Evolutionary conservation across 2,113 vertebrate genomes (phyloP).

Genomic region (Pseudorhombus dupliciocellatus): DNA sequence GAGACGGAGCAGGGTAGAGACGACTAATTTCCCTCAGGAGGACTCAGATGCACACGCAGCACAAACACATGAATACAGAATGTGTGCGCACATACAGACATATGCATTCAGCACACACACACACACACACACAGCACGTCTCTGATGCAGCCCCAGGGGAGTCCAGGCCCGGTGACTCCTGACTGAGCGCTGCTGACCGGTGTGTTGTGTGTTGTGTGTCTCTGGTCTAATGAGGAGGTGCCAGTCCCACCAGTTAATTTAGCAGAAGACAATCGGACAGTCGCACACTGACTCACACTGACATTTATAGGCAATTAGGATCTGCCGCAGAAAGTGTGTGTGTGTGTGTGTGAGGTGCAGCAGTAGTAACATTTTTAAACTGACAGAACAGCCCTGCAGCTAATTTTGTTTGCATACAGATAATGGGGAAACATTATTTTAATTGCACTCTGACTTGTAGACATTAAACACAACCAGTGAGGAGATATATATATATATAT

Average conservation of each 20-base stretch:
- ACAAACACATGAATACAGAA: constrained; percentile 48
- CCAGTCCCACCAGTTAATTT: constrained; percentile 72
- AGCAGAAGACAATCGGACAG: constrained; percentile 68
- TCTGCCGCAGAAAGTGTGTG: constrained; percentile 48
- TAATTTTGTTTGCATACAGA: constrained; percentile 60
- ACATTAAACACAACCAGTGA: constrained; percentile 14
- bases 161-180: constrained; percentile 37
- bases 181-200: constrained; percentile 65
- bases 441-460: constrained; percentile 57
- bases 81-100: constrained; percentile 42
- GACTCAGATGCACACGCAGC: constrained; percentile 43
- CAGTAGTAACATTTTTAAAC: constrained; percentile 55
- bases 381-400: constrained; percentile 38
- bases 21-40: constrained; percentile 79
- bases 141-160: constrained; percentile 57
- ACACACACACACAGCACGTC: constrained; percentile 23
- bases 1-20: constrained; percentile 63
- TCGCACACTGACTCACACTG: constrained; percentile 66
- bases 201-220: constrained; percentile 67
- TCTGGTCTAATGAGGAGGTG: constrained; percentile 74
- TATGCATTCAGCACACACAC: constrained; percentile 38
- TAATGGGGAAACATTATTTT: constrained; percentile 60
- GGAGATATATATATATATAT: neutral
- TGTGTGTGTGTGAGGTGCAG: constrained; percentile 30
- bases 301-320: constrained; percentile 82